These are phyloP conservation scores for Hirtodrosophila confusa DNA, from an alignment of 2,888 invertebrate genomes.

Conservation along the genomic window DNA sequence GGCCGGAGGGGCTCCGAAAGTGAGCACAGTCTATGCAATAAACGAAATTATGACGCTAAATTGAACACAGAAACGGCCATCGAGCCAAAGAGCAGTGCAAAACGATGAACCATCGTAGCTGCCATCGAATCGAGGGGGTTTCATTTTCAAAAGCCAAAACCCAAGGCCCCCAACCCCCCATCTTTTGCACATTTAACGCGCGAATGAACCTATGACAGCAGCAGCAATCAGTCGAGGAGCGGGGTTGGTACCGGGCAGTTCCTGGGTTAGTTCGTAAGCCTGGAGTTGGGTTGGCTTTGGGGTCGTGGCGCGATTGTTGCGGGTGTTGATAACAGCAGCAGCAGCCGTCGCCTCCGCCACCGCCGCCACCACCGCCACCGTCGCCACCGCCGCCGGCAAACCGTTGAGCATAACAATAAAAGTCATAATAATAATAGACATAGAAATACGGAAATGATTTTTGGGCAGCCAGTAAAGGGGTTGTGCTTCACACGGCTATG, in stretches of 20 bases:
- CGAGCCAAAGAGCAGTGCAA: slow-evolving; percentile 54
- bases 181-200: slow-evolving; percentile 66
- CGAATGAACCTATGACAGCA: slow-evolving; percentile 58
- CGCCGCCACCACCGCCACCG: slow-evolving; percentile 24
- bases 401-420: slow-evolving; percentile 73
- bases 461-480: slow-evolving; percentile 44
- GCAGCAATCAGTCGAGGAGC: slow-evolving; percentile 54
- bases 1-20: slow-evolving; percentile 29
- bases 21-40: slow-evolving; percentile 66
- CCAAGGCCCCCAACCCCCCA: slow-evolving; percentile 5
- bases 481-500: slow-evolving; percentile 65
- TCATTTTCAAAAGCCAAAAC: slow-evolving; percentile 44
- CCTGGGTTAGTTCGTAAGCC: slow-evolving; percentile 39
- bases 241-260: slow-evolving; percentile 31
- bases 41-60: slow-evolving; percentile 81
- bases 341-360: slow-evolving; percentile 22
- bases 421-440: slow-evolving; percentile 78
- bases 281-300: slow-evolving; percentile 44
- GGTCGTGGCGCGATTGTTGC: slow-evolving; percentile 49
- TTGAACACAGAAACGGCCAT: slow-evolving; percentile 76
- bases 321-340: slow-evolving; percentile 56
- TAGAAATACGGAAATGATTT: slow-evolving; percentile 74
- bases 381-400: slow-evolving; percentile 25
- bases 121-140: slow-evolving; percentile 37
- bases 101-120: slow-evolving; percentile 47